Conservation (phyloP, 2,797 vertebrate genomes). For the Pantherophis vulpinus region DNA sequence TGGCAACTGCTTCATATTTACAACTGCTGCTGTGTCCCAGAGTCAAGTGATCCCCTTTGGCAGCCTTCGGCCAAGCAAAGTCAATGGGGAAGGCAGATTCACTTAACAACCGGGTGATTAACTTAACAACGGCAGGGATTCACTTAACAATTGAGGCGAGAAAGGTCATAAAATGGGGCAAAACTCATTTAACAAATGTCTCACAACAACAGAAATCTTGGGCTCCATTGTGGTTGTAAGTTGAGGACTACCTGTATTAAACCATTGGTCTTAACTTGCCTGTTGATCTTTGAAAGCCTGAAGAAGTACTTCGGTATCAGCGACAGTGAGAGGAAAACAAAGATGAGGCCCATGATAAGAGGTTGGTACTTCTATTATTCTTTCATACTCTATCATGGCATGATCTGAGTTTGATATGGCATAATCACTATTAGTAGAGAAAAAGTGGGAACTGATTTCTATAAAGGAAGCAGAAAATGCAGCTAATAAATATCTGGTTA, state of each 20-base stretch:
- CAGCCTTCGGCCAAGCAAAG: too few species aligned
- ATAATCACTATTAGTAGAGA: slow-evolving; percentile 68
- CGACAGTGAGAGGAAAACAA: slow-evolving; percentile 84
- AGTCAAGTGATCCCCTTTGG: too few species aligned
- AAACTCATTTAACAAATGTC: too few species aligned
- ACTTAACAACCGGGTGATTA: too few species aligned
- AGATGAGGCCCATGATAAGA: slow-evolving; percentile 87
- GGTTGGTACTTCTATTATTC: slow-evolving; percentile 78
- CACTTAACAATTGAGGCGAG: too few species aligned
- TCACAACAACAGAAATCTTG: too few species aligned
- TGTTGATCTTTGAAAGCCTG: slow-evolving; percentile 86
- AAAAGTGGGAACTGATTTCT: slow-evolving; percentile 80
- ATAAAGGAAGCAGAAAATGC: slow-evolving; percentile 52
- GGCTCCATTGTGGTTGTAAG: too few species aligned
- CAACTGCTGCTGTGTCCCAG: too few species aligned
- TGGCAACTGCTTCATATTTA: too few species aligned
- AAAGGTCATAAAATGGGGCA: too few species aligned
- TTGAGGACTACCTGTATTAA: neutral
- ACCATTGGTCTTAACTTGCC: slow-evolving; percentile 59
- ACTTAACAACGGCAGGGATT: too few species aligned
- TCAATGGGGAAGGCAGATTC: too few species aligned
- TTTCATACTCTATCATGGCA: slow-evolving; percentile 69
- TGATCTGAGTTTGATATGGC: slow-evolving; percentile 59
- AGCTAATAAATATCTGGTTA: neutral
- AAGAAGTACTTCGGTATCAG: slow-evolving; percentile 82